phyloP scores from a whole-genome alignment of 2,113 vertebrate species.

The Colistium nudipinnis region DNA sequence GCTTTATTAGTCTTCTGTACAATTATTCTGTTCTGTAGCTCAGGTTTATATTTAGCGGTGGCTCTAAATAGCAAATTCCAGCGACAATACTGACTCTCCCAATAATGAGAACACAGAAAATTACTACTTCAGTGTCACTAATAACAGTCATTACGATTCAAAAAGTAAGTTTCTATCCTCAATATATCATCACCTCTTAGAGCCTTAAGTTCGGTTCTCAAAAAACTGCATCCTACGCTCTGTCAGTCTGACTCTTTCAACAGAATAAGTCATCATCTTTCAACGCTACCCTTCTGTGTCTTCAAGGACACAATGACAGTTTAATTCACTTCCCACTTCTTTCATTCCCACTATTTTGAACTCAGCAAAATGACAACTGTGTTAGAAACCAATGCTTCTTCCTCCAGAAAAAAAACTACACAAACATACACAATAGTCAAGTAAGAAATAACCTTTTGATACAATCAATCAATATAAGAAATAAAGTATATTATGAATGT shows the following conservation, averaged over 20 bases:
- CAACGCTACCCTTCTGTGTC: conserved; percentile 11
- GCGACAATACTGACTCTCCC: conserved; percentile 52
- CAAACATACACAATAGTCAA: not conserved
- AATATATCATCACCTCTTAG: conserved; percentile 43
- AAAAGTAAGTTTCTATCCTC: conserved; percentile 56
- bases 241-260: conserved; percentile 44
- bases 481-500: not conserved
- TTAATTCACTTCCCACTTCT: conserved; percentile 54
- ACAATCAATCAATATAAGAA: not conserved
- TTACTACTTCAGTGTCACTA: conserved; percentile 47
- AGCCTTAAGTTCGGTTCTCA: conserved; percentile 44
- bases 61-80: conserved; percentile 30
- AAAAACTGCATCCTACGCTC: conserved; percentile 44
- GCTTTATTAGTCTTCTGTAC: not conserved
- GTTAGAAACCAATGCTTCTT: not conserved
- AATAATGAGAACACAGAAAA: conserved; percentile 56
- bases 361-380: not conserved
- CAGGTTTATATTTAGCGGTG: conserved; percentile 29
- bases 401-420: not conserved
- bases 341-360: conserved; percentile 19
- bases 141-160: conserved; percentile 73
- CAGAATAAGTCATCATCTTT: conserved; percentile 48
- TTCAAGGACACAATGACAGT: conserved; percentile 54
- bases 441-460: not conserved
- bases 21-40: conserved; percentile 7